Percentiles rank a stretch among this genome's conserved stretches.
Conservation (phyloP, 1,140 invertebrate species). For the Hesperophylax magnus region DNA sequence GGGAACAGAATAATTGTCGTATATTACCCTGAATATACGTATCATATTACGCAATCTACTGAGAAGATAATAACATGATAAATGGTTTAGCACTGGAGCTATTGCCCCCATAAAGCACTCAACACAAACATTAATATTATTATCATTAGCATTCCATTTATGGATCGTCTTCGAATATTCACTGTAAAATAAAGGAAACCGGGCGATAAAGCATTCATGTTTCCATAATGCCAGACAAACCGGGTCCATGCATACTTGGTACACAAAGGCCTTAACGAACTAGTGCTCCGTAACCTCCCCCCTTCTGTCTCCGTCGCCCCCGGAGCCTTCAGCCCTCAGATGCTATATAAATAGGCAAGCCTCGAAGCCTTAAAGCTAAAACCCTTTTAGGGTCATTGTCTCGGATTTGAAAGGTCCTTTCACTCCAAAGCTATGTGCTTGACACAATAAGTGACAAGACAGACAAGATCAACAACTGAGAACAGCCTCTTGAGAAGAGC, state of each 20-base stretch:
- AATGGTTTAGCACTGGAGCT: too few species aligned
- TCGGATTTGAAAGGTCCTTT: conserved; percentile 18
- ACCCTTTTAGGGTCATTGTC: conserved; percentile 18
- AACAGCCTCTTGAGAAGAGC: too few species aligned
- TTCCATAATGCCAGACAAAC: not conserved
- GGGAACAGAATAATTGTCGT: too few species aligned
- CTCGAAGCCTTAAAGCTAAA: conserved; percentile 5
- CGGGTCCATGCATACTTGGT: not conserved
- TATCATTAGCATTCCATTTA: too few species aligned
- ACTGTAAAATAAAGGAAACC: not conserved
- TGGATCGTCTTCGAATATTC: too few species aligned
- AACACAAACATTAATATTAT: too few species aligned
- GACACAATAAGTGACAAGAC: conserved; percentile 2
- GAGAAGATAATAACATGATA: too few species aligned
- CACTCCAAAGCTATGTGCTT: conserved; percentile 1
- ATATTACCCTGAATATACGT: too few species aligned
- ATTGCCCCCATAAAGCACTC: too few species aligned
- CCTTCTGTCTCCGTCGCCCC: too few species aligned
- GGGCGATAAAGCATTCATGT: not conserved
- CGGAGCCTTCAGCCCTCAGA: not conserved
- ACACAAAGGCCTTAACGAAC: not conserved
- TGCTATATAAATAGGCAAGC: not conserved
- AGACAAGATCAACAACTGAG: conserved; percentile 9
- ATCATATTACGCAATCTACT: too few species aligned
- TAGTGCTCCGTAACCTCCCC: not conserved